These are phyloP conservation scores for Tetragnatha versicolor DNA, from an alignment of 1,140 invertebrate genomes.

Conservation along the genomic window DNA sequence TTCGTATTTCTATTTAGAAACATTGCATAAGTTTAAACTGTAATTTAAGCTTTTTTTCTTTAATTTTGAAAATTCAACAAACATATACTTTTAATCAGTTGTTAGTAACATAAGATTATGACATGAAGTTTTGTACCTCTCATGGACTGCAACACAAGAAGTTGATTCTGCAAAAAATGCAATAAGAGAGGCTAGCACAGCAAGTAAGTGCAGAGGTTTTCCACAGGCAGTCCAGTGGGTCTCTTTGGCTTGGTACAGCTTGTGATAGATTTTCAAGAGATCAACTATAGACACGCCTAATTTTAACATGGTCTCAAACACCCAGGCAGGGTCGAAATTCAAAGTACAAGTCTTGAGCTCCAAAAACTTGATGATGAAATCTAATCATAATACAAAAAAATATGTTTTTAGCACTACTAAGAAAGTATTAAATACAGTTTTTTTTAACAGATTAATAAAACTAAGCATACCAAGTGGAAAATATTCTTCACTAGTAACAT, in stretches of 20 bases:
- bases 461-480: slow-evolving; percentile 67
- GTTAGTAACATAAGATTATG: too few relatives aligned
- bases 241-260: slow-evolving; percentile 65
- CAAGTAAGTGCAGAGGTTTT: slow-evolving; percentile 62
- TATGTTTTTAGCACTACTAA: slow-evolving; percentile 1
- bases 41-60: too few relatives aligned
- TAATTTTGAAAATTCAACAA: too few relatives aligned
- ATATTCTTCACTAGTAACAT: slow-evolving; percentile 66
- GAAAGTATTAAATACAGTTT: neutral
- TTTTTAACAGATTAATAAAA: neutral
- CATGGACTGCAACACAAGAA: slow-evolving; percentile 58
- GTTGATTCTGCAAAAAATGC: slow-evolving; percentile 60
- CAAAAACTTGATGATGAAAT: slow-evolving; percentile 65
- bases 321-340: slow-evolving; percentile 62
- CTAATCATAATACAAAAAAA: too few relatives aligned
- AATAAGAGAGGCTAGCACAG: slow-evolving; percentile 61
- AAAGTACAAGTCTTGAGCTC: slow-evolving; percentile 59
- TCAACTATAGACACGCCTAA: slow-evolving; percentile 64
- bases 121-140: too few relatives aligned
- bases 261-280: slow-evolving; percentile 67
- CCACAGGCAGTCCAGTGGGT: slow-evolving; percentile 60
- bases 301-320: slow-evolving; percentile 63
- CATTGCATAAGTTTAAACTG: too few relatives aligned
- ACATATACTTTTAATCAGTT: too few relatives aligned
- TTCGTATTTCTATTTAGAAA: too few relatives aligned